Evolutionary conservation across 2,113 vertebrate genomes (phyloP), one percentile per base, ranked within the genome.

Genomic region (Columbina picui): DNA sequence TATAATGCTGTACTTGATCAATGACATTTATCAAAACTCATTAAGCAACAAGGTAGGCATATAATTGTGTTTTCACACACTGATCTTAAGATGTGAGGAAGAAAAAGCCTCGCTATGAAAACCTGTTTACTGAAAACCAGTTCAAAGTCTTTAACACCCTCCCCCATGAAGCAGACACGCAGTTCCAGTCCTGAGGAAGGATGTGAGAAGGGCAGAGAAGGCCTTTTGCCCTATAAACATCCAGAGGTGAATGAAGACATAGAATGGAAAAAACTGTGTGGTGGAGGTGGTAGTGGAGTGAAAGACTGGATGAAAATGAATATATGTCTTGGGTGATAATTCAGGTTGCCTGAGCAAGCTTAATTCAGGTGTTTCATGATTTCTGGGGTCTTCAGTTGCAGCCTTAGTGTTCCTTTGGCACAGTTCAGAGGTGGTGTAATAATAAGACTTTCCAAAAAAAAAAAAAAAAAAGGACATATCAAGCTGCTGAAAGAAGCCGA

Each of bases 1-100:
- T 22, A 65, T 45, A 85, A 68, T 43, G 8, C 11, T 71, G 10
- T 50, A 50, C 50, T 83, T 80, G 49, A 76, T 83, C 91, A 91
- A 77, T 17, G 29, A 77, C 59, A 77, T 83, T 91, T 89, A 95
- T 83, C 63, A 85, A 94, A 96, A 94, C 14, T 29, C 75, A 83
- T 85, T 91, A 95, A 77, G 63, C 18, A 80, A 61, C 47, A 79
- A 88, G 77, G 45, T 83, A 95, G 61, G 77, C 87, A 87, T 57
- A 55, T 55, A 73, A 85, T 59, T 90, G 45, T 83, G 34, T 76
- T 95, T 96, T 93, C 59, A 94, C 41, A 85, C 15, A 63, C 14
- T 34, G 49, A 45, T 87, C 45, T 76, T 82, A 50, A 80, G 41
- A 83, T 1, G 1, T 19, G 27, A 85, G 16, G 39, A 69, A 59